Conservation (phyloP, 2,113 vertebrate genomes). For the Pyxicephalus adspersus region DNA sequence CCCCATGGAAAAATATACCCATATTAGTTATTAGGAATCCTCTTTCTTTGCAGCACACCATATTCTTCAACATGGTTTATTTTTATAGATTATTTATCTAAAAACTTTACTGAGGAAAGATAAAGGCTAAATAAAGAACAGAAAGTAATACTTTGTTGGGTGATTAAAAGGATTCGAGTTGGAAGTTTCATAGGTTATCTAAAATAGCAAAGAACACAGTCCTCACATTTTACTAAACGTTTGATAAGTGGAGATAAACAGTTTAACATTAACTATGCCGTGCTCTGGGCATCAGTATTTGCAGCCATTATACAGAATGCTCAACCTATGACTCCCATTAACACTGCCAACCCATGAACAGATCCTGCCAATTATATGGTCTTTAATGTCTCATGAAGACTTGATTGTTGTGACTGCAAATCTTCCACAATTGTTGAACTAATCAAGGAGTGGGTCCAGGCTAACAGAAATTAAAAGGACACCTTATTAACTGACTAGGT, state of each 20-base stretch:
- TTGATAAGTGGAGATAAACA: conserved; percentile 36
- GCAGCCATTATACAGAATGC: conserved; percentile 1
- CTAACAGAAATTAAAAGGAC: conserved; percentile 42
- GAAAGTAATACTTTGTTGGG: too few relatives aligned
- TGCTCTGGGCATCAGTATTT: background rate
- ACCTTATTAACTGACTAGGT: conserved; percentile 55
- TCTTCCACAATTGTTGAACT: conserved; percentile 47
- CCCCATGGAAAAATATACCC: too few relatives aligned
- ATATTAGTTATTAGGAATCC: too few relatives aligned
- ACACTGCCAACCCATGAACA: conserved; percentile 25
- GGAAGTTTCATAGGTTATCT: conserved; percentile 15
- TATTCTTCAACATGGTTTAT: too few relatives aligned
- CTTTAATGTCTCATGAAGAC: conserved; percentile 37
- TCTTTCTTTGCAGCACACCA: too few relatives aligned
- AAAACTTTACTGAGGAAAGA: too few relatives aligned
- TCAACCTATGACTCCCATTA: conserved; percentile 29
- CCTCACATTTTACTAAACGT: conserved; percentile 28
- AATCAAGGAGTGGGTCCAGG: conserved; percentile 41
- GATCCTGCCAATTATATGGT: conserved; percentile 44
- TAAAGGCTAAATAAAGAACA: too few relatives aligned
- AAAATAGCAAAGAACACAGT: conserved; percentile 10
- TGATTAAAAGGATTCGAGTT: too few relatives aligned
- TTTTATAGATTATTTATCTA: too few relatives aligned
- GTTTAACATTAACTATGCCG: conserved; percentile 32
- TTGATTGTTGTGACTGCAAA: conserved; percentile 41